Percentiles rank a stretch among this genome's conserved stretches.
Conservation (phyloP, 1,140 invertebrate genomes). For the Myzus persicae region DNA sequence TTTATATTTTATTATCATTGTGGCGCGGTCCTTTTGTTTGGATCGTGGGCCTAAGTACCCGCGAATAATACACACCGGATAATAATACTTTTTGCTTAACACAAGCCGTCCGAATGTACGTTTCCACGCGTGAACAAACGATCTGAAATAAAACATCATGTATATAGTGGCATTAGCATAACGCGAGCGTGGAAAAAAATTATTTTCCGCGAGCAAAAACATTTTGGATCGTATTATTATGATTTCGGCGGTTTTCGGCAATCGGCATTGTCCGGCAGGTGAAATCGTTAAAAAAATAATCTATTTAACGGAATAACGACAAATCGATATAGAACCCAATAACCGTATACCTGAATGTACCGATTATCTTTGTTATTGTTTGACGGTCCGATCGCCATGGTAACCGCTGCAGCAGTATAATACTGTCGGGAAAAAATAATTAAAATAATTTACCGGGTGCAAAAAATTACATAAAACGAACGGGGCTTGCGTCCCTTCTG, state of each 20-base stretch:
- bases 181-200: too few species aligned
- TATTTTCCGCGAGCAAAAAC: neutral
- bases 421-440: too few species aligned
- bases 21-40: neutral
- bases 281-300: neutral
- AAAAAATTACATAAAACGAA: neutral
- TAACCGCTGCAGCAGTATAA: too few species aligned
- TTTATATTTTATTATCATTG: constrained; percentile 10
- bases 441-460: neutral
- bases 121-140: neutral
- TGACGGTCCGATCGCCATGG: neutral
- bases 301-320: neutral
- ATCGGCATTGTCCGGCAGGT: neutral
- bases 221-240: neutral
- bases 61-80: neutral
- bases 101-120: neutral
- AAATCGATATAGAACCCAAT: too few species aligned
- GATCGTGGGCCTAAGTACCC: neutral
- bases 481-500: neutral
- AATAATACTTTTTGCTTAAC: neutral
- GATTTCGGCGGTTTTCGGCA: neutral
- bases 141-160: neutral
- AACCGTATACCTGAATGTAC: too few species aligned
- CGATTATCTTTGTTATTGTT: neutral
- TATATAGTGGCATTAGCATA: too few species aligned